Conservation (phyloP, 2,888 invertebrate species). For the Beris chalybata region DNA sequence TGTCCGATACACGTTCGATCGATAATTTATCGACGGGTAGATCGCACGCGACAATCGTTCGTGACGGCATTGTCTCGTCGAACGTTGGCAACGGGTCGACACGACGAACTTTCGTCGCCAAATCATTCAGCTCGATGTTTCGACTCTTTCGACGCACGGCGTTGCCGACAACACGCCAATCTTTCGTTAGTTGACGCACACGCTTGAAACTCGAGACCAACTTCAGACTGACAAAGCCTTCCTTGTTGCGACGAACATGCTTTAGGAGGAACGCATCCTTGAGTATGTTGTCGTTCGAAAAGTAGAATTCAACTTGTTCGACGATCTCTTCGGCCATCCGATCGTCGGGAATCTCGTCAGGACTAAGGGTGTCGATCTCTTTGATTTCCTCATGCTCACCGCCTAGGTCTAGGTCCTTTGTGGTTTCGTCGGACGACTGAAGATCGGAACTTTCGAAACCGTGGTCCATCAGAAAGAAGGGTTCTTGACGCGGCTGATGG, state of each 20-base stretch:
- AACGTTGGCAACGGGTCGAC: constrained; percentile 82
- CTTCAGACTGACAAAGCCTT: constrained; percentile 93
- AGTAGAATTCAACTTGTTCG: constrained; percentile 91
- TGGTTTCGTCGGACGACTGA: constrained; percentile 55
- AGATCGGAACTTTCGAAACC: constrained; percentile 42
- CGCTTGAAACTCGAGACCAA: constrained; percentile 93
- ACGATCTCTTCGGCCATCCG: constrained; percentile 78
- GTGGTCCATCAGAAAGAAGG: constrained; percentile 1
- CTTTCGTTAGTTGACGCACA: constrained; percentile 90
- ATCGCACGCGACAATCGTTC: constrained; percentile 85
- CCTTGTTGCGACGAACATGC: constrained; percentile 92
- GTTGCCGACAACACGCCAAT: constrained; percentile 90
- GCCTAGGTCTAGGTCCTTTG: constrained; percentile 67
- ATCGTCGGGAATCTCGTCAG: constrained; percentile 65
- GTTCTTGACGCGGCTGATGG: constrained; percentile 16
- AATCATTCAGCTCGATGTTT: constrained; percentile 85
- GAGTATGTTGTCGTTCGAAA: constrained; percentile 91
- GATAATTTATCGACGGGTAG: constrained; percentile 83
- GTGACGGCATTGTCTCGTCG: constrained; percentile 90
- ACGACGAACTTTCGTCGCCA: constrained; percentile 86
- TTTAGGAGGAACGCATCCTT: constrained; percentile 95
- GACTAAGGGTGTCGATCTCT: constrained; percentile 51
- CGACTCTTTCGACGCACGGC: constrained; percentile 76
- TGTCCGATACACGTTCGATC: constrained; percentile 88
- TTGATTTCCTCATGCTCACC: constrained; percentile 53